These are phyloP conservation scores for Hesperophylax magnus DNA, from an alignment of 1,140 invertebrate genomes.

Conservation along the genomic window DNA sequence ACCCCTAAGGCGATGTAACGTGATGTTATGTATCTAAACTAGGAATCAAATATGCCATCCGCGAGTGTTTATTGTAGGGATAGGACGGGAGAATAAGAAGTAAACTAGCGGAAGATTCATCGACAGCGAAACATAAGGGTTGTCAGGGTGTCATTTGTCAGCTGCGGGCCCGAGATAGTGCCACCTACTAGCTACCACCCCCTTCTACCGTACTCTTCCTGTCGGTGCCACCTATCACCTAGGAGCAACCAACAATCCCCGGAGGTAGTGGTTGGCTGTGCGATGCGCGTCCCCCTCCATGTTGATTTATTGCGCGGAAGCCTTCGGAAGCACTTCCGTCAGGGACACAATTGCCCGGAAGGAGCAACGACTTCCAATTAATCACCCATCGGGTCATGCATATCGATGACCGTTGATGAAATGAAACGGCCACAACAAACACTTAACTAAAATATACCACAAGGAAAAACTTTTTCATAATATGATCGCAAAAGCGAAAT, in stretches of 20 bases:
- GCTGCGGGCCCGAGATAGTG: constrained; percentile 46
- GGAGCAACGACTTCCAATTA: constrained; percentile 4
- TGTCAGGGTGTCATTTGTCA: constrained; percentile 47
- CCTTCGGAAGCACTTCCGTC: constrained; percentile 14
- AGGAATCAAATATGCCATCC: neutral
- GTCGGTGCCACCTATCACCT: too few species aligned
- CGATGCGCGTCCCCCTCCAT: neutral
- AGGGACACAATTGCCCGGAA: constrained; percentile 19
- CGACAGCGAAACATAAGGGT: constrained; percentile 46
- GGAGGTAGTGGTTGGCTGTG: too few species aligned
- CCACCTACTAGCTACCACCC: constrained; percentile 5
- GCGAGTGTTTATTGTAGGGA: neutral
- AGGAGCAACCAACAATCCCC: too few species aligned
- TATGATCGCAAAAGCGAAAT: too few species aligned
- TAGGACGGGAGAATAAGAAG: constrained; percentile 9
- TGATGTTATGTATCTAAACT: neutral
- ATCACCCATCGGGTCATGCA: constrained; percentile 13
- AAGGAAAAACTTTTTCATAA: too few species aligned
- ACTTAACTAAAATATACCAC: too few species aligned
- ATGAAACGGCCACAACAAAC: neutral
- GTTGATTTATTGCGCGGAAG: constrained; percentile 45
- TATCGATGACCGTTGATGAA: neutral
- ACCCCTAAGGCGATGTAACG: too few species aligned
- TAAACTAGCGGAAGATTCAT: constrained; percentile 46
- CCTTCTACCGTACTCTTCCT: too few species aligned